Evolutionary conservation across 2,888 invertebrate genomes (phyloP).

Genomic region (Graphium colonna): DNA sequence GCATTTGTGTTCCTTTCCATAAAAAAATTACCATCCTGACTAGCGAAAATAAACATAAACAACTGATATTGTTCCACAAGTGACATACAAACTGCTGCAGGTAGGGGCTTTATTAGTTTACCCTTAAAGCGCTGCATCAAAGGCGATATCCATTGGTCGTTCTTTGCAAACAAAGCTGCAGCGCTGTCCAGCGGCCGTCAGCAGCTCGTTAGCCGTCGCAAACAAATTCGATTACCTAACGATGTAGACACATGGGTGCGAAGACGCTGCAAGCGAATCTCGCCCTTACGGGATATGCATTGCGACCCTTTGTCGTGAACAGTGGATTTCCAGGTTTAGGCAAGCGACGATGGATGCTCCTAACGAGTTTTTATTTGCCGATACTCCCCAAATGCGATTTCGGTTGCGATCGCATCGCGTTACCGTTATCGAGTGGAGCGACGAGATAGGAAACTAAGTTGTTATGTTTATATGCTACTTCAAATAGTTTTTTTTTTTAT

Average conservation of each 20-base stretch:
- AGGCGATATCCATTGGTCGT: conserved; percentile 35
- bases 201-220: conserved; percentile 64
- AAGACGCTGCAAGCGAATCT: conserved; percentile 20
- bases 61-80: too few species aligned
- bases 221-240: conserved; percentile 75
- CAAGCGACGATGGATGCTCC: conserved; percentile 6
- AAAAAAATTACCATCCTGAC: too few species aligned
- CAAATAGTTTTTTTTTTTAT: too few species aligned
- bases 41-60: too few species aligned
- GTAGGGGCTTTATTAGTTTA: conserved; percentile 16
- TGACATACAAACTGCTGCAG: conserved; percentile 1
- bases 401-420: conserved; percentile 7
- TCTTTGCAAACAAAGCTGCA: conserved; percentile 50
- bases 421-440: not conserved
- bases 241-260: conserved; percentile 45
- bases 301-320: not conserved
- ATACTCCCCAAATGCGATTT: conserved; percentile 14
- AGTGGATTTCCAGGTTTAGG: conserved; percentile 3
- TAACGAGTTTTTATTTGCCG: conserved; percentile 21
- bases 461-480: too few species aligned
- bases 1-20: too few species aligned
- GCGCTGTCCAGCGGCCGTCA: conserved; percentile 36
- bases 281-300: conserved; percentile 4
- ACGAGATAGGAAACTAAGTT: too few species aligned
- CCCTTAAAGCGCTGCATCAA: conserved; percentile 24